A percentile compares a stretch with the other conserved stretches of the same genome.
phyloP scores from a whole-genome alignment of 2,113 vertebrate genomes.

The Micronycteris hirsuta region DNA sequence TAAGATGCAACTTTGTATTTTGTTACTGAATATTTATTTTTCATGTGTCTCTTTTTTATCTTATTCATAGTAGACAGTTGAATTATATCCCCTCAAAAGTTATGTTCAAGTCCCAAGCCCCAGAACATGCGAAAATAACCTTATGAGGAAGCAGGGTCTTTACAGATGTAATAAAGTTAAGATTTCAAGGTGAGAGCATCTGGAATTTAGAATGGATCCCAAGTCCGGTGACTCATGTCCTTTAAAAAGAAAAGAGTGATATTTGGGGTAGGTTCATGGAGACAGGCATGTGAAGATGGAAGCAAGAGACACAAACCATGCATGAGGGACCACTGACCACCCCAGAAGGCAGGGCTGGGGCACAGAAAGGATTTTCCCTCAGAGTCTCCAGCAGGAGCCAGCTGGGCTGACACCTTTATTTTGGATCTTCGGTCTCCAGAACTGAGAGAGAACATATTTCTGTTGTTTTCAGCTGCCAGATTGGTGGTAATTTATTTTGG shows the following conservation, averaged over 20 bases:
- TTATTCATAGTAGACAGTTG: background rate
- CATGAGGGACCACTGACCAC: background rate
- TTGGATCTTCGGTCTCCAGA: background rate
- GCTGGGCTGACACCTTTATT: background rate
- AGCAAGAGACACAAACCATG: background rate
- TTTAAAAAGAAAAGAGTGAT: background rate
- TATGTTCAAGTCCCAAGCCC: background rate
- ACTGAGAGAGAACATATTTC: background rate
- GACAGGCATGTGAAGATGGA: fast-evolving
- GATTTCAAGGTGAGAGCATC: background rate
- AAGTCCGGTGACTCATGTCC: background rate
- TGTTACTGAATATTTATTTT: background rate
- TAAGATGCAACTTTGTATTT: background rate
- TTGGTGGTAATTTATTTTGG: background rate
- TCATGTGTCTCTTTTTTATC: background rate
- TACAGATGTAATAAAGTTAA: background rate
- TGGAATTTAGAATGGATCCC: background rate
- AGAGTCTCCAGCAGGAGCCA: background rate
- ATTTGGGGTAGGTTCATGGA: background rate
- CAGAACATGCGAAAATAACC: background rate
- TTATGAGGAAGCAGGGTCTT: background rate
- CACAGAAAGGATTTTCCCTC: background rate
- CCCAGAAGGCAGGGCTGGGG: fast-evolving
- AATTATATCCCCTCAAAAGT: background rate
- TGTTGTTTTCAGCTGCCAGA: background rate